phyloP scores from a whole-genome alignment of 1,140 invertebrate genomes.

The Cotesia chilonis region DNA sequence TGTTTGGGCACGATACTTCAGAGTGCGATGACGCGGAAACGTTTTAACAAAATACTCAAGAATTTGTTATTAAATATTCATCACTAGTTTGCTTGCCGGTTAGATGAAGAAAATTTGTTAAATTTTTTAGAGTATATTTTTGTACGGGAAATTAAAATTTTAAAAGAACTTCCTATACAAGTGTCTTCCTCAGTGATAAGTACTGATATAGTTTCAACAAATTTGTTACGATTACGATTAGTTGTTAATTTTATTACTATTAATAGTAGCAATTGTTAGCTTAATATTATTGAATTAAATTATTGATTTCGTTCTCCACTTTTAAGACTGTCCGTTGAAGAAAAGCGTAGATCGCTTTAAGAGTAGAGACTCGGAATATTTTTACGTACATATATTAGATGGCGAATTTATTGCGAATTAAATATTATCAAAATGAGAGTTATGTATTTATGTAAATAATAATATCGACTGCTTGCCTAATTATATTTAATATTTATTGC shows the following conservation, averaged over 20 bases:
- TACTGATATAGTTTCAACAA: slow-evolving; percentile 9
- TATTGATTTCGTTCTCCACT: not conserved
- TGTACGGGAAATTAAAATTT: slow-evolving; percentile 21
- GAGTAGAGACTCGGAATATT: not conserved
- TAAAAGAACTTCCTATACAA: slow-evolving; percentile 9
- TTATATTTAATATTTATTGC: slow-evolving; percentile 40
- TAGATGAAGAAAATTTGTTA: slow-evolving; percentile 14
- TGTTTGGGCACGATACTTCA: slow-evolving; percentile 81
- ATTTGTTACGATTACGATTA: not conserved
- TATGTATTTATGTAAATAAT: slow-evolving; percentile 32
- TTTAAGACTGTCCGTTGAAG: not conserved
- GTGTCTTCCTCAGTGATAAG: slow-evolving; percentile 25
- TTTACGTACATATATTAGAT: not conserved
- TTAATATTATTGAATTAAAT: not conserved
- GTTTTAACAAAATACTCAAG: slow-evolving; percentile 68
- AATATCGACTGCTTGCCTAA: slow-evolving; percentile 8
- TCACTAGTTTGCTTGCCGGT: slow-evolving; percentile 18
- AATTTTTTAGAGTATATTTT: slow-evolving; percentile 39
- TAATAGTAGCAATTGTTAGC: too few species aligned
- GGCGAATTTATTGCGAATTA: not conserved
- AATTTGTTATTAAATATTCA: not conserved
- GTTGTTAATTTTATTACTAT: not conserved
- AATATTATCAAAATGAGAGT: slow-evolving; percentile 5
- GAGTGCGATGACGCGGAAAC: slow-evolving; percentile 85
- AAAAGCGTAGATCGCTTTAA: slow-evolving; percentile 18